Base-by-base conservation (phyloP, 2,888 invertebrate genomes). In the Nematopogon swammerdamellus region DNA sequence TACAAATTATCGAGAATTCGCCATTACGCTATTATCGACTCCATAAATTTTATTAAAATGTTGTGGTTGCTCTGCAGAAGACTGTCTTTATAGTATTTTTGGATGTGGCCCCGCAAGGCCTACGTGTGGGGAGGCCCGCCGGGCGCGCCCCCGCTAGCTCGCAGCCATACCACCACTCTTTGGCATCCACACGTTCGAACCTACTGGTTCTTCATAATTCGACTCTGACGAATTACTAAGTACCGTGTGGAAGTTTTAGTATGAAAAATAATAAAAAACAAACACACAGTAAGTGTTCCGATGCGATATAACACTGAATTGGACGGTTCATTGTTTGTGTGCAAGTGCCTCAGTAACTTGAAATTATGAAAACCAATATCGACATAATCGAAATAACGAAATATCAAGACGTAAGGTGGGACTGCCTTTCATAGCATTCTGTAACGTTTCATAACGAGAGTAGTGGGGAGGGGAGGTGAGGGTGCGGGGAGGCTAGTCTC, bases 371-470 rank as follows among this genome's bases (percentile, higher is more conserved):
- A 14, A 25, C 25, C 25, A 8, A 67, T 68, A 65, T 67, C 69
- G 25, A 25, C 8, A 25, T 25, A n/a, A n/a, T n/a, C n/a, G n/a
- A n/a, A n/a, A n/a, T n/a, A n/a, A n/a, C n/a, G n/a, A 66, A 46
- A 50, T 52, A 52, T 63, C 65, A 63, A 61, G 61, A 61, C 62
- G 63, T 67, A 64, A 64, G 62, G 61, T 67, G 62, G 55, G 69
- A 69, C 66, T 68, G 74, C 71, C 70, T 74, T 64, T 68, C 57
- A 66, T 70, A 73, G 72, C 69, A 67, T 74, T 75, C 75, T 73
- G 66, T 75, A 76, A 73, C 64, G 72, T 74, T 73, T 70, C 72
- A 68, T 36, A 68, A 59, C 58, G 59, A 61, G 60, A 11, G 19
- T 19, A 10, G 8, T 56, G 62, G 58, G 59, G 45, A 6, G 19